phyloP scores from a whole-genome alignment of 2,113 vertebrate genomes.

The Colius striatus region DNA sequence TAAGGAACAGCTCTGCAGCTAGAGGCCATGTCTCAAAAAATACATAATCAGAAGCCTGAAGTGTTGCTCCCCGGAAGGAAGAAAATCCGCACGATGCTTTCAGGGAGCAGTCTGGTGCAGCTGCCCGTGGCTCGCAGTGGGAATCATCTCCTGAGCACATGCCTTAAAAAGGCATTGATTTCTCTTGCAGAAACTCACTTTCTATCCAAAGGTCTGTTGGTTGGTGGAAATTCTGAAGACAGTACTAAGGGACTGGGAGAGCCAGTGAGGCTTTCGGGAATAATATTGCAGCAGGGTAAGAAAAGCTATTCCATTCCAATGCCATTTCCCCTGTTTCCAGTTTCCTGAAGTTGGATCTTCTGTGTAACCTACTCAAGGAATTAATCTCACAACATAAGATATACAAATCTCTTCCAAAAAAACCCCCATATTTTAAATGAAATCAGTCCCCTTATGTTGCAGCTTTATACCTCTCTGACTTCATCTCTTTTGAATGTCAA shows the following conservation, averaged over 20 bases:
- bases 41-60: background rate
- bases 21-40: background rate
- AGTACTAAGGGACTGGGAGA: background rate
- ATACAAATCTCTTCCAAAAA: background rate
- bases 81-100: background rate
- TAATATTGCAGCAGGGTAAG: background rate
- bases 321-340: background rate
- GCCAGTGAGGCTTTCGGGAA: background rate
- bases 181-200: background rate
- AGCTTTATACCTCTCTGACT: background rate
- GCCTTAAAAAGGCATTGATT: background rate
- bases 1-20: background rate
- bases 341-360: background rate
- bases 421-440: background rate
- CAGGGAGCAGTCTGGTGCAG: background rate
- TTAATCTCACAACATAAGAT: background rate
- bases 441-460: background rate
- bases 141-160: background rate
- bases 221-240: background rate
- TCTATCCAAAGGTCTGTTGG: background rate
- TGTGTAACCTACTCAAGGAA: background rate
- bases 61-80: background rate
- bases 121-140: background rate
- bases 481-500: fast-evolving
- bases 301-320: background rate